Evolutionary conservation across 1,140 invertebrate genomes (phyloP).

Genomic region (Drosophila arawakana): DNA sequence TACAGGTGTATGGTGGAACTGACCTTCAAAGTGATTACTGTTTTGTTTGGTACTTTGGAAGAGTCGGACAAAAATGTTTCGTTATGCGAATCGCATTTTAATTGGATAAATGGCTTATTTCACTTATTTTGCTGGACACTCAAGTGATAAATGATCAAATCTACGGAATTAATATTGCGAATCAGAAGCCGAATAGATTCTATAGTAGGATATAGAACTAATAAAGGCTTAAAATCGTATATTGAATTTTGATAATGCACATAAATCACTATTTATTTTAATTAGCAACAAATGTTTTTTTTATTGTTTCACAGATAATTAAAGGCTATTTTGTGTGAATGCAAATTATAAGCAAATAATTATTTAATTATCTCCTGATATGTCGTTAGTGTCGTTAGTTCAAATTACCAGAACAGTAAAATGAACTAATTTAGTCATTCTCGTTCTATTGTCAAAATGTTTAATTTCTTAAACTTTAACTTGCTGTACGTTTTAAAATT

Average conservation of each 20-base stretch:
- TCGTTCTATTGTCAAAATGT: too few species aligned
- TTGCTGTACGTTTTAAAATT: too few species aligned
- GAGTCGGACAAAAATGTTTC: constrained; percentile 35
- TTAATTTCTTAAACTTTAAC: too few species aligned
- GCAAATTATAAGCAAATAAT: too few species aligned
- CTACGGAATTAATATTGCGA: background rate
- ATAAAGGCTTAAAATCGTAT: background rate
- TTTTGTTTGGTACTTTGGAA: constrained; percentile 30
- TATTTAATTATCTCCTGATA: too few species aligned
- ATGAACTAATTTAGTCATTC: too few species aligned
- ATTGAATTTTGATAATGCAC: background rate
- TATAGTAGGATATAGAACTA: constrained; percentile 1
- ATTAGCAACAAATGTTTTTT: too few species aligned
- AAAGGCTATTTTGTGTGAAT: too few species aligned
- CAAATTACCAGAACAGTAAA: too few species aligned
- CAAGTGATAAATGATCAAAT: constrained; percentile 59
- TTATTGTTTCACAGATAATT: too few species aligned
- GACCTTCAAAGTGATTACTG: constrained; percentile 65
- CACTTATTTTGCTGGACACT: constrained; percentile 43
- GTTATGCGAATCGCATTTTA: constrained; percentile 68
- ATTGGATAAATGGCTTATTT: constrained; percentile 48
- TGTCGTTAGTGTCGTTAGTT: too few species aligned
- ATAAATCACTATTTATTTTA: background rate
- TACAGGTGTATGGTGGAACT: constrained; percentile 26
- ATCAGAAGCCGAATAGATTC: constrained; percentile 4